Conservation (phyloP, 2,113 vertebrate genomes). For the Crypturellus undulatus region DNA sequence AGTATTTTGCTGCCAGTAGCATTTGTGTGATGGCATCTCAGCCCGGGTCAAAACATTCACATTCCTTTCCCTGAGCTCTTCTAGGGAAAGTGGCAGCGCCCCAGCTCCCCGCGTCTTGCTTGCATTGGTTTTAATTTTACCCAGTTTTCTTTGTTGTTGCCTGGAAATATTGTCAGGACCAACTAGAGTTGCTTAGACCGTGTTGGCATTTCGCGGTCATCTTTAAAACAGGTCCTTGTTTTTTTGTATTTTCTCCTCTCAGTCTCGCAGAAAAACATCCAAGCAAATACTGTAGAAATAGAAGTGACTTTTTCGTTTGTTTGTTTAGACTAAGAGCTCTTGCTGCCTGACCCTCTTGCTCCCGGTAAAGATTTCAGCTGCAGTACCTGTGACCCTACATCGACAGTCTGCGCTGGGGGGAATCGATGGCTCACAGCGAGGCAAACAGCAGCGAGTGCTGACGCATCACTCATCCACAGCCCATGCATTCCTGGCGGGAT, state of each 20-base stretch:
- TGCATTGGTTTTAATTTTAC: neutral
- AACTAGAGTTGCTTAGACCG: neutral
- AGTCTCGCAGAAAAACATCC: neutral
- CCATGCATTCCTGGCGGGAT: slow-evolving; percentile 11
- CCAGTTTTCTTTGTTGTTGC: neutral
- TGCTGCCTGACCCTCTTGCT: neutral
- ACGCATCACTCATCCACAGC: slow-evolving; percentile 24
- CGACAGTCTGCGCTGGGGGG: neutral
- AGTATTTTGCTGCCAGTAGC: slow-evolving; percentile 38
- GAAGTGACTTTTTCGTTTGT: neutral
- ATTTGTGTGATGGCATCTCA: slow-evolving; percentile 31
- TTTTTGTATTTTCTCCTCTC: neutral
- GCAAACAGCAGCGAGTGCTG: slow-evolving; percentile 58
- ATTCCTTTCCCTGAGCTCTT: neutral
- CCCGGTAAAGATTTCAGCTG: slow-evolving; percentile 44
- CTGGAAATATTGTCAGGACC: neutral
- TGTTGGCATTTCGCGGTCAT: neutral
- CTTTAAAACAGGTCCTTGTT: neutral
- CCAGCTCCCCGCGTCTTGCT: neutral
- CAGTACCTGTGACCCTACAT: slow-evolving; percentile 19
- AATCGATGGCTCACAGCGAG: slow-evolving; percentile 60
- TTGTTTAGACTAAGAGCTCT: neutral
- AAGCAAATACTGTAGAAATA: neutral
- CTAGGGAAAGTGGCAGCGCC: fast-evolving
- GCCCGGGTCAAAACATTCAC: neutral